Conservation (phyloP, 2,888 invertebrate species). For the Halictus quadricinctus region DNA sequence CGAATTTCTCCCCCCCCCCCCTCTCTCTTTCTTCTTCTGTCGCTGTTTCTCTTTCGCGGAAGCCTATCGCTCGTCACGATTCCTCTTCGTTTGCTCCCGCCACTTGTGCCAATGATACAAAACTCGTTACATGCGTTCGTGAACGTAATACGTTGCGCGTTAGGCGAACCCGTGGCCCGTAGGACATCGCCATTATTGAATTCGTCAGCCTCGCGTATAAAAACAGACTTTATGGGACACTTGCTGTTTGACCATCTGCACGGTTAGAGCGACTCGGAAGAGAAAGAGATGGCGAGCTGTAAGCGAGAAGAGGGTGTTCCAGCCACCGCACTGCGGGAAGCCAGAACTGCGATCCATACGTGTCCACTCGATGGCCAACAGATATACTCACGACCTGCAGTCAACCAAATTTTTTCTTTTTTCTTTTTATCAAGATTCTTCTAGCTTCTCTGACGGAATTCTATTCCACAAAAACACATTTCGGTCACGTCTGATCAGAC, state of each 20-base stretch:
- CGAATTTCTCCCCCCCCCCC: constrained; percentile 60
- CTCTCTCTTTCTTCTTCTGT: constrained; percentile 43
- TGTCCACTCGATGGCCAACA: constrained; percentile 47
- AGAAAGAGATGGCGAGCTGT: constrained; percentile 37
- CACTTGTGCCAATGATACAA: constrained; percentile 67
- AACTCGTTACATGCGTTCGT: constrained; percentile 79
- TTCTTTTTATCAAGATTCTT: constrained; percentile 7
- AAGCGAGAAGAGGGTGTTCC: constrained; percentile 36
- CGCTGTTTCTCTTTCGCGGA: constrained; percentile 31
- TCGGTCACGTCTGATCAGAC: neutral
- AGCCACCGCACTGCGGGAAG: constrained; percentile 63
- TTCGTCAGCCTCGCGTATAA: constrained; percentile 76
- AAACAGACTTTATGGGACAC: constrained; percentile 79
- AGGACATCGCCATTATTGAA: constrained; percentile 76
- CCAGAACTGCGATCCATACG: constrained; percentile 56
- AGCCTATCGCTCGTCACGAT: constrained; percentile 32
- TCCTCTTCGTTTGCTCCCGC: constrained; percentile 36
- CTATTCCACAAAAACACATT: neutral
- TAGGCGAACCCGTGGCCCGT: constrained; percentile 52
- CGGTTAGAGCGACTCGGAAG: constrained; percentile 22
- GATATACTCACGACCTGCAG: constrained; percentile 34
- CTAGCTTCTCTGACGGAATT: neutral
- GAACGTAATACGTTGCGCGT: constrained; percentile 70
- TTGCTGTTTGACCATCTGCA: constrained; percentile 78
- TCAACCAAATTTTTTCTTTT: constrained; percentile 18